Conservation (phyloP, 1,140 invertebrate species). For the Drosophila ficusphila region DNA sequence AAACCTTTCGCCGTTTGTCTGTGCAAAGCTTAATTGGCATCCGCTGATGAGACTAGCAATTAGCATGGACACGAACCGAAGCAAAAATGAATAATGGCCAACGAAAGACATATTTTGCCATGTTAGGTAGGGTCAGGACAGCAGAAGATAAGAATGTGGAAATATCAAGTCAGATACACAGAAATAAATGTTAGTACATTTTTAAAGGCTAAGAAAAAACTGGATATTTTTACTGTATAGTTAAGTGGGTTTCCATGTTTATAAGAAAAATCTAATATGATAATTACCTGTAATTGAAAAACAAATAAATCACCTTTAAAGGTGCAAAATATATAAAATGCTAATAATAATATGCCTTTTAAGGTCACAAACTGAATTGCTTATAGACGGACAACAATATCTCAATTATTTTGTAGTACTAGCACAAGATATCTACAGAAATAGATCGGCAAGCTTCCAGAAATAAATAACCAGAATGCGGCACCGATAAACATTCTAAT, state of each 20-base stretch:
- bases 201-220: not conserved
- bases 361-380: not conserved
- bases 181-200: not conserved
- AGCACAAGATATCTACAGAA: conserved; percentile 5
- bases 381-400: conserved; percentile 10
- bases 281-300: not conserved
- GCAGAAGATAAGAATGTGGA: not conserved
- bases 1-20: conserved; percentile 16
- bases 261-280: not conserved
- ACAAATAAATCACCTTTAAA: conserved; percentile 6
- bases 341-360: conserved; percentile 20
- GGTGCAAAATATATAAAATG: conserved; percentile 28
- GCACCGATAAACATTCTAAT: conserved; percentile 23
- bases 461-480: conserved; percentile 21
- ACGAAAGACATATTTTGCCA: not conserved
- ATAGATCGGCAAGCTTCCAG: conserved; percentile 18
- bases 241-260: too few relatives aligned
- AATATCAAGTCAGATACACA: not conserved
- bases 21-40: conserved; percentile 45
- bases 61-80: conserved; percentile 48
- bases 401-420: conserved; percentile 13
- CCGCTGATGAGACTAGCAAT: conserved; percentile 37
- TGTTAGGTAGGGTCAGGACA: conserved; percentile 15
- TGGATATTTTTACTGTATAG: not conserved
- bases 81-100: conserved; percentile 23